phyloP scores from a whole-genome alignment of 2,113 vertebrate species.

The Antigone vipio region DNA sequence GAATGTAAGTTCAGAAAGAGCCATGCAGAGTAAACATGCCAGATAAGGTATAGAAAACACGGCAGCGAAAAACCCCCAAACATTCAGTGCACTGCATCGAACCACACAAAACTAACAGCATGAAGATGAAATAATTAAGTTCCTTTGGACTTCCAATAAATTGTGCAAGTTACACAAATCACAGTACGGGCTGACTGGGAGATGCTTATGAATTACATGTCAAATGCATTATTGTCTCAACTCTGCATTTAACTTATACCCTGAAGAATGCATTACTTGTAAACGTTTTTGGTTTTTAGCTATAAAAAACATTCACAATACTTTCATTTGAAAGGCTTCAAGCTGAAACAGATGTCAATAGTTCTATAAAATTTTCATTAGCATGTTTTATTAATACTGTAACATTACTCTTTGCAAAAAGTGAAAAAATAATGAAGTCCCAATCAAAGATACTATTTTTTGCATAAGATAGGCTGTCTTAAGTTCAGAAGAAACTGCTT shows the following conservation, averaged over 20 bases:
- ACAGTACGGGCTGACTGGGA: not conserved
- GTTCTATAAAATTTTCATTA: not conserved
- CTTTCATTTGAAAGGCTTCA: slow-evolving; percentile 3
- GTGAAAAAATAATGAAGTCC: not conserved
- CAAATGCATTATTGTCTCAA: not conserved
- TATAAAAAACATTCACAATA: not conserved
- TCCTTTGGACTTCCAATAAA: not conserved
- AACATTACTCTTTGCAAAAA: not conserved
- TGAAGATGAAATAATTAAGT: not conserved
- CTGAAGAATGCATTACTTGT: not conserved
- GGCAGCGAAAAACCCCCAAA: not conserved
- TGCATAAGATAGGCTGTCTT: not conserved
- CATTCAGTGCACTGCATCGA: not conserved
- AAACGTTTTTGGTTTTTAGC: not conserved
- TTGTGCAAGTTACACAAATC: not conserved
- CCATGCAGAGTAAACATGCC: not conserved
- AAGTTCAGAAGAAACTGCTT: not conserved
- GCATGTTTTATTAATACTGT: not conserved
- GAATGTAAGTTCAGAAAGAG: not conserved
- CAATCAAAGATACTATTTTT: not conserved
- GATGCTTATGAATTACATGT: not conserved
- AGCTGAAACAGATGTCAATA: not conserved
- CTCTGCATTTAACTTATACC: not conserved
- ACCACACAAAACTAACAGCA: not conserved
- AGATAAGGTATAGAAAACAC: not conserved